Conservation (phyloP, 2,113 vertebrate genomes). For the Oryzias melastigma region DNA sequence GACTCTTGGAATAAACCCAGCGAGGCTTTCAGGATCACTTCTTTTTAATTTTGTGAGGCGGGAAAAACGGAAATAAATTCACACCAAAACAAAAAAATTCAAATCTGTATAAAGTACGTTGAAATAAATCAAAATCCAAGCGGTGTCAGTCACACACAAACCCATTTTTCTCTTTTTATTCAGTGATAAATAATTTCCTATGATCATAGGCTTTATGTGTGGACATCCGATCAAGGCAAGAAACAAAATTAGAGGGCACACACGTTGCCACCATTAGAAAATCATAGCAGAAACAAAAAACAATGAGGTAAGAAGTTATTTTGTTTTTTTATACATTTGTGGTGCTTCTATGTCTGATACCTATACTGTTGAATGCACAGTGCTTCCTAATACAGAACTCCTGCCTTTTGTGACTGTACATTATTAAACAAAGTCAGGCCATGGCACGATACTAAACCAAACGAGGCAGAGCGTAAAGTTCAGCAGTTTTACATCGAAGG, state of each 20-base stretch:
- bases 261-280: slow-evolving; percentile 65
- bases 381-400: slow-evolving; percentile 75
- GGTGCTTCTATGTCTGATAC: slow-evolving; percentile 74
- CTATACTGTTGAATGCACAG: slow-evolving; percentile 75
- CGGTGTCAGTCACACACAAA: slow-evolving; percentile 57
- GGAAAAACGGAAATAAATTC: no score
- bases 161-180: slow-evolving; percentile 71
- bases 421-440: slow-evolving; percentile 64
- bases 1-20: no score
- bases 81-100: background rate
- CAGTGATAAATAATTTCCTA: slow-evolving; percentile 81
- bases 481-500: slow-evolving; percentile 52
- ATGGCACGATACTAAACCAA: slow-evolving; percentile 73
- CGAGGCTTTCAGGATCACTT: no score
- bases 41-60: no score
- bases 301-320: slow-evolving; percentile 81
- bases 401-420: slow-evolving; percentile 72
- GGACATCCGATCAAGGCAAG: slow-evolving; percentile 74
- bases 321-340: slow-evolving; percentile 73
- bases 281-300: slow-evolving; percentile 72
- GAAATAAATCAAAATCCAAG: slow-evolving; percentile 30
- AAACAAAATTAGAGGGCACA: slow-evolving; percentile 77
- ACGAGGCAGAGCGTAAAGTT: slow-evolving; percentile 45
- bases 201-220: slow-evolving; percentile 76
- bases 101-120: background rate